Base-by-base conservation (phyloP, 2,797 vertebrate species). In the Pangasius larnaudii region DNA sequence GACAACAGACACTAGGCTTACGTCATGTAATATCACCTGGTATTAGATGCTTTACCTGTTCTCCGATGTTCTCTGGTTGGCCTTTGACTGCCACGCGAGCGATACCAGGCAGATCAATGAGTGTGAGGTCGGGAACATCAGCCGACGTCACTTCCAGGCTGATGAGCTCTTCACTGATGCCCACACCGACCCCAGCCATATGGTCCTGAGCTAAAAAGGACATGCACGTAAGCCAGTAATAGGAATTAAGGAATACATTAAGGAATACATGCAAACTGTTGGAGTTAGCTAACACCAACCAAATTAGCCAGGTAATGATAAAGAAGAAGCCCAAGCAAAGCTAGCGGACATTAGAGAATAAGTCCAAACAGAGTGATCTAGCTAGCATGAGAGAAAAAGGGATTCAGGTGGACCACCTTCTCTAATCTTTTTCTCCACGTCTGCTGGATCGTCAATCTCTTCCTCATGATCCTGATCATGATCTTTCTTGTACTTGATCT, bases 41-140 rank as follows among this genome's bases (percentile, higher is more conserved):
- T 46, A 46, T 46, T 46, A 46, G 6, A 46, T 46, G 56, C 36
- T 7, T 16, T 24, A 98, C 98, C 96, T 97, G 95, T 0, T 95
- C 87, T 1, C 96, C 96, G 0, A 97, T 98, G 92, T 98, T 94
- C 53, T 90, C 92, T 16, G 97, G 96, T 88, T 98, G 97, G n/a
- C 96, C 93, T 13, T 95, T 95, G 27, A 97, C 92, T 0, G 97
- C 95, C 81, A 97, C 96, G 85, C 97, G 96, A 87, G 97, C 93
- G 27, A 98, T 98, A 56, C 97, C 97, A 0, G 98, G 98, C 30
- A 99, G 96, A 91, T 99, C 98, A 24, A 98, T 98, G 59, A 99
- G 95, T 0, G 98, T 98, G 91, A 99, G 94, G 42, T 99, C 97
- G 0, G 97, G 97, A 65, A 98, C 96, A 0, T 96, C 87, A 0